Evolutionary conservation across 2,113 vertebrate species (phyloP), one percentile per base, ranked within the genome.

Genomic region (Xiphias gladius): DNA sequence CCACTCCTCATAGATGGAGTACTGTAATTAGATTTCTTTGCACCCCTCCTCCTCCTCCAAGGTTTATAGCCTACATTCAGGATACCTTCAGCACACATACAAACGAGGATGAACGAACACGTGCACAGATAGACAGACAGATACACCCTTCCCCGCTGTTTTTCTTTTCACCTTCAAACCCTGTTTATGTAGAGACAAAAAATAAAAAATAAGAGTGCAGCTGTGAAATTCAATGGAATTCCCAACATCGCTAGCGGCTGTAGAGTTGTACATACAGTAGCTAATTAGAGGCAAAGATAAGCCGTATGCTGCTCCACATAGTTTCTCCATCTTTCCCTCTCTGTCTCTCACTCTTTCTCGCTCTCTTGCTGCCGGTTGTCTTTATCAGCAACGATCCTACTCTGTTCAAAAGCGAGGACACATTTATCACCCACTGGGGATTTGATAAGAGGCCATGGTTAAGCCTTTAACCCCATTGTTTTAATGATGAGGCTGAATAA

Each of bases 231-330:
- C 84, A 73, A 75, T 78, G 83, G 87, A 65, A 88, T 90, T 89
- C 83, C 83, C 68, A 54, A 71, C 78, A 61, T 75, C n/a, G 84
- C 88, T 86, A 5, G 63, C 41, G 43, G 89, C 88, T 65, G 61
- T 78, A 30, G 79, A 90, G 87, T 90, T 87, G 87, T 90, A 88
- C 78, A 64, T 86, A 83, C 65, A 85, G 82, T 76, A 76, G 84
- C 90, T 93, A 94, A 95, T 94, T 93, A 91, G 91, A 73, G 67
- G 79, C 26, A 4, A 79, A 90, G 92, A 94, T 94, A 91, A 92
- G 79, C 86, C 2, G 1, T 57, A 68, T 78, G 71, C 73, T 72
- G 57, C 80, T 61, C 59, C 26, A 59, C 62, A 26, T 35, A 43
- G 32, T 66, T 46, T 54, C 41, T 52, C 72, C 1, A 0, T 73